These are phyloP conservation scores for Eupithecia subfuscata DNA, from an alignment of 2,888 invertebrate genomes.

Conservation along the genomic window DNA sequence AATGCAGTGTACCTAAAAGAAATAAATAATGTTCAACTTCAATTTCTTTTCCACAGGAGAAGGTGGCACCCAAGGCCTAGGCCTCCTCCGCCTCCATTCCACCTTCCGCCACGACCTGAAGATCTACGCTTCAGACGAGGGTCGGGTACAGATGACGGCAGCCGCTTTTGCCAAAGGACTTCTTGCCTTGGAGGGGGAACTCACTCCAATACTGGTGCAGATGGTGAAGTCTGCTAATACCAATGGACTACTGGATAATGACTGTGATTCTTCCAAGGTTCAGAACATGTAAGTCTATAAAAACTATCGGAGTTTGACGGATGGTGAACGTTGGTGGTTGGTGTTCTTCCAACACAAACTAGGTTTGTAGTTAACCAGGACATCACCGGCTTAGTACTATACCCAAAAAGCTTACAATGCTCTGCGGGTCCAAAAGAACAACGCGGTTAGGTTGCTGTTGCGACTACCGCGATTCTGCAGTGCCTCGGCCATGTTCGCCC, in stretches of 20 bases:
- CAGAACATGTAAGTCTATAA: slow-evolving; percentile 85
- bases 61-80: slow-evolving; percentile 97
- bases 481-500: no score
- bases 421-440: no score
- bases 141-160: slow-evolving; percentile 99
- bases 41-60: slow-evolving; percentile 84
- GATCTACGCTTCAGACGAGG: slow-evolving; percentile 99
- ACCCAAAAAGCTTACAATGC: no score
- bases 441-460: no score
- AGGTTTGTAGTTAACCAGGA: no score
- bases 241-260: slow-evolving; percentile 98
- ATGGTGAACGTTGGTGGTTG: no score
- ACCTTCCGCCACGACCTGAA: slow-evolving; percentile 99
- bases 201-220: slow-evolving; percentile 99
- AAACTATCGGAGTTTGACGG: no score
- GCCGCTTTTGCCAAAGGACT: slow-evolving; percentile 99
- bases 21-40: no score
- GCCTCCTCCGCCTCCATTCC: slow-evolving; percentile 96
- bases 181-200: slow-evolving; percentile 97
- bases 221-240: slow-evolving; percentile 99
- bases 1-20: no score
- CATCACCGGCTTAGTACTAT: no score
- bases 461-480: no score
- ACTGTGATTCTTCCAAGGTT: slow-evolving; percentile 98
- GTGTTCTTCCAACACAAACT: no score